Conservation (phyloP, 1,140 invertebrate genomes). For the Euglossa dilemma region DNA sequence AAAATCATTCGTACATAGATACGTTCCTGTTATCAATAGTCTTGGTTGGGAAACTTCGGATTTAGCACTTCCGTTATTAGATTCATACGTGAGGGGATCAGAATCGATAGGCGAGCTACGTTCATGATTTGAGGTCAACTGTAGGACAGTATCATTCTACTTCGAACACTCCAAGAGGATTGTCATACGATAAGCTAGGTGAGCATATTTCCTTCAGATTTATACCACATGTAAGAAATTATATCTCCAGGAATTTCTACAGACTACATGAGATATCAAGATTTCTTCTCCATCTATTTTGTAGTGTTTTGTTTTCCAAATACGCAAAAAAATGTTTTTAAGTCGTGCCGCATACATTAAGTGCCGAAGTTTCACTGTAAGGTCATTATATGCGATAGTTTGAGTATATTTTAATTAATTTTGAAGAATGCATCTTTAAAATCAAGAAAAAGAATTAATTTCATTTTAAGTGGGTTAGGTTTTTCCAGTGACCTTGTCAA, state of each 20-base stretch:
- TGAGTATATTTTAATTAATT: not conserved
- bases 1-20: not conserved
- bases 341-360: constrained; percentile 48
- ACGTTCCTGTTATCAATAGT: not conserved
- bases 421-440: not conserved
- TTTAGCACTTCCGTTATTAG: not conserved
- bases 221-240: constrained; percentile 10
- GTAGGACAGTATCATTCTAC: constrained; percentile 71
- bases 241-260: not conserved
- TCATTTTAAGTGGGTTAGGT: not conserved
- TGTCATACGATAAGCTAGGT: constrained; percentile 58
- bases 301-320: constrained; percentile 27
- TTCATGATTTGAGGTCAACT: constrained; percentile 63
- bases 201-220: constrained; percentile 46
- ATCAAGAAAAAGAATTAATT: not conserved
- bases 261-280: not conserved
- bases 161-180: constrained; percentile 49
- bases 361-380: constrained; percentile 47
- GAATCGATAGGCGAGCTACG: constrained; percentile 50
- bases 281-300: constrained; percentile 1
- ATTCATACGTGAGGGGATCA: not conserved
- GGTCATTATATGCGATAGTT: constrained; percentile 52
- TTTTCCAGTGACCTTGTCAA: constrained; percentile 66
- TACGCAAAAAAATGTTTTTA: constrained; percentile 45
- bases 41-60: not conserved